Evolutionary conservation across 2,797 vertebrate species (phyloP).

Genomic region (Amazona ochrocephala): DNA sequence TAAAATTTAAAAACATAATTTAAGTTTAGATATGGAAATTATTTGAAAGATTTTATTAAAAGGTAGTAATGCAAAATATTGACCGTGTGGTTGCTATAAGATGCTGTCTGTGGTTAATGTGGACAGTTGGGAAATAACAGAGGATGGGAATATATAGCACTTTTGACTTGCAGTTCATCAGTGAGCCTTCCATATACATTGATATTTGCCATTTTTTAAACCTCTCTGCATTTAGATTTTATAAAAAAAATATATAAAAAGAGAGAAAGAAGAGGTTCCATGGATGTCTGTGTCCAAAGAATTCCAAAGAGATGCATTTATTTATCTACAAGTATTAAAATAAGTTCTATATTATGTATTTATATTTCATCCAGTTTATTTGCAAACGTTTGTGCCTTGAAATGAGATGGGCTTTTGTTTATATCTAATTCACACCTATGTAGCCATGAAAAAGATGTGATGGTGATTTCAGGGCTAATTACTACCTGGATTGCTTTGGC

Average conservation of each 20-base stretch:
- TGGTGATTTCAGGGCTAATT: slow-evolving; percentile 41
- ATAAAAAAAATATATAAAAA: slow-evolving; percentile 48
- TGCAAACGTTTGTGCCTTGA: slow-evolving; percentile 74
- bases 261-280: slow-evolving; percentile 55
- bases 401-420: slow-evolving; percentile 48
- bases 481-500: slow-evolving; percentile 28
- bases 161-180: slow-evolving; percentile 70
- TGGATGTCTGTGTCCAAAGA: slow-evolving; percentile 65
- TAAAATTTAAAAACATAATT: slow-evolving; percentile 63
- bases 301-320: slow-evolving; percentile 62
- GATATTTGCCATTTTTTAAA: slow-evolving; percentile 69
- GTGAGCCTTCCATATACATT: slow-evolving; percentile 60
- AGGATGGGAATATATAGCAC: slow-evolving; percentile 59
- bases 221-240: slow-evolving; percentile 67
- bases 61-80: slow-evolving; percentile 59
- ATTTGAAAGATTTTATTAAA: slow-evolving; percentile 71
- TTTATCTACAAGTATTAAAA: slow-evolving; percentile 62
- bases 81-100: slow-evolving; percentile 39
- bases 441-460: slow-evolving; percentile 33
- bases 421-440: slow-evolving; percentile 33
- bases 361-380: slow-evolving; percentile 59
- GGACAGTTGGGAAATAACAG: slow-evolving; percentile 4
- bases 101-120: slow-evolving; percentile 55
- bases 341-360: slow-evolving; percentile 56
- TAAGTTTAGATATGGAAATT: slow-evolving; percentile 57